phyloP scores from a whole-genome alignment of 1,140 invertebrate genomes.

The Calephelis virginiensis region DNA sequence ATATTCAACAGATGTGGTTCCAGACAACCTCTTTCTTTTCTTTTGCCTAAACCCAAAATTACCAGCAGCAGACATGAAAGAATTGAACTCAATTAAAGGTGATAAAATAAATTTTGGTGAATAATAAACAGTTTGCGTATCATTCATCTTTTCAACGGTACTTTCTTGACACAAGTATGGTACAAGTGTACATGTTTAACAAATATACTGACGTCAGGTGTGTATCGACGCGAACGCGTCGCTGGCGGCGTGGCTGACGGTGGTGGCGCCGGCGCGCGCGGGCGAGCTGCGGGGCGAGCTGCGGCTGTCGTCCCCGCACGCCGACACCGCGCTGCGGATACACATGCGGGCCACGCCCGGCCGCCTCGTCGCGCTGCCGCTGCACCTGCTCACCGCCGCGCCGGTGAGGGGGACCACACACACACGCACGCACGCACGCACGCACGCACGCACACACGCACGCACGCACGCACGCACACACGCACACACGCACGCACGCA shows the following conservation, averaged over 20 bases:
- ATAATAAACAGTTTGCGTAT: no score
- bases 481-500: neutral
- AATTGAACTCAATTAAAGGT: no score
- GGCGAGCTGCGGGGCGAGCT: conserved; percentile 42
- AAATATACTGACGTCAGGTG: conserved; percentile 17
- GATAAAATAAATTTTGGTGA: no score
- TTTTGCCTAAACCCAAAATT: no score
- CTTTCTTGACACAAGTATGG: no score
- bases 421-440: neutral
- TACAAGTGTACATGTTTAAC: no score
- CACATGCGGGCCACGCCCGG: conserved; percentile 39
- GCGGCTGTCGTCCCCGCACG: conserved; percentile 30
- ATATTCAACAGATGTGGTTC: no score
- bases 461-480: neutral
- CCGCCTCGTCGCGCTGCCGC: conserved; percentile 33
- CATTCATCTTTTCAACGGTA: no score
- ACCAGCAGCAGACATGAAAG: no score
- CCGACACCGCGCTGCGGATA: conserved; percentile 28
- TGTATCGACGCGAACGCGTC: conserved; percentile 39
- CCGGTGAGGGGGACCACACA: conserved; percentile 28
- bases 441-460: neutral
- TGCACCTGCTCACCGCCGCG: conserved; percentile 33
- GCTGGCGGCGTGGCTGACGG: conserved; percentile 42
- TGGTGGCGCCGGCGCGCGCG: conserved; percentile 57
- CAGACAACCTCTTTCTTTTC: no score